Evolutionary conservation across 2,113 vertebrate genomes (phyloP).

Genomic region (Myotis yumanensis): DNA sequence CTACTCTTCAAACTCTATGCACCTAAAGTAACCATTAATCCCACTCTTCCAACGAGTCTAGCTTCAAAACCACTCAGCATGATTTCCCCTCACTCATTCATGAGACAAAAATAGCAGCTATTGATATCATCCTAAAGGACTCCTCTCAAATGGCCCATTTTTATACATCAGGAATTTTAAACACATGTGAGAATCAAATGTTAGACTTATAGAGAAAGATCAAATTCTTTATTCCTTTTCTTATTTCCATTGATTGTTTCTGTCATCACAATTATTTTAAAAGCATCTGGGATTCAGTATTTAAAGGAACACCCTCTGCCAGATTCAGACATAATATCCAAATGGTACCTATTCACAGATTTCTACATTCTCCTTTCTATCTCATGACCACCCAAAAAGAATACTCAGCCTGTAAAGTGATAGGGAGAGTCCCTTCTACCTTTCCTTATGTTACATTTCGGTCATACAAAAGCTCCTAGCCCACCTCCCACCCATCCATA

Average conservation of each 20-base stretch:
- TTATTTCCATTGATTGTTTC: conserved; percentile 68
- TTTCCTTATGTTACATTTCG: neutral
- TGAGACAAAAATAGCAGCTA: conserved; percentile 43
- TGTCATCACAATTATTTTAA: conserved; percentile 72
- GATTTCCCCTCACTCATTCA: conserved; percentile 28
- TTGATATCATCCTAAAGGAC: conserved; percentile 54
- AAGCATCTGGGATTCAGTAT: conserved; percentile 69
- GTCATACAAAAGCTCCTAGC: neutral
- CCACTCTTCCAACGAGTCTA: neutral
- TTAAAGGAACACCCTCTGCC: conserved; percentile 53
- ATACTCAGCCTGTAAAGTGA: neutral
- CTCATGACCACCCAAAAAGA: conserved; percentile 34
- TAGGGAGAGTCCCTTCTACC: neutral
- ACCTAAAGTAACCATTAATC: neutral
- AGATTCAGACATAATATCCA: conserved; percentile 40
- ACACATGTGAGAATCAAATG: conserved; percentile 67
- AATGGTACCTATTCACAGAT: conserved; percentile 22
- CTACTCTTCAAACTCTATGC: neutral
- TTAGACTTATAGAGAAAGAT: conserved; percentile 56
- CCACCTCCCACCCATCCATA: neutral
- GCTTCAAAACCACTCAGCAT: neutral
- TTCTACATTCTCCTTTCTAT: neutral
- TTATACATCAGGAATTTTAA: conserved; percentile 71
- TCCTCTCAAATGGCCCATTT: conserved; percentile 58
- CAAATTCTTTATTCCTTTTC: conserved; percentile 70